Evolutionary conservation across 2,888 invertebrate genomes (phyloP).

Genomic region (Oegoconia quadripuncta): DNA sequence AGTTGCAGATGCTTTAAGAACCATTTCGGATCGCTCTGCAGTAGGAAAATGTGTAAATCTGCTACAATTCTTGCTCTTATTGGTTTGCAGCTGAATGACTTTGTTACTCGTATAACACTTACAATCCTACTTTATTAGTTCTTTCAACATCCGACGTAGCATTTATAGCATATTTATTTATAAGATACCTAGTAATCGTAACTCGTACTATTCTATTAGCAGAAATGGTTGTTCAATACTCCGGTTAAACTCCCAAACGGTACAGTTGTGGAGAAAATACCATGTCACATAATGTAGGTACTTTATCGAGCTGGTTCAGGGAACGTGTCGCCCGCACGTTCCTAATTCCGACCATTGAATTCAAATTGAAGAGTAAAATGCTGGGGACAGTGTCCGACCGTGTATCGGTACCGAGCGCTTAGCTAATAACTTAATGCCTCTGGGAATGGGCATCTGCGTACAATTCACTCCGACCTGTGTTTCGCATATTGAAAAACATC

Average conservation of each 20-base stretch:
- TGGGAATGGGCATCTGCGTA: constrained; percentile 61
- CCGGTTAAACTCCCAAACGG: constrained; percentile 31
- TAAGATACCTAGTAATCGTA: constrained; percentile 5
- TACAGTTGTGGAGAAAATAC: constrained; percentile 42
- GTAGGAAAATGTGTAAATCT: too few relatives aligned
- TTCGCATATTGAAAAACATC: constrained; percentile 34
- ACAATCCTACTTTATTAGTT: not conserved
- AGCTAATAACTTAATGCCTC: constrained; percentile 75
- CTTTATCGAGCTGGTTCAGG: constrained; percentile 48
- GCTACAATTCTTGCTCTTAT: too few relatives aligned
- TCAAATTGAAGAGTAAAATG: constrained; percentile 74
- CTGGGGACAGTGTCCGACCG: constrained; percentile 43
- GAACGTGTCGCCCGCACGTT: constrained; percentile 47
- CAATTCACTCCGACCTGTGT: constrained; percentile 23
- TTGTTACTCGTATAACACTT: too few relatives aligned
- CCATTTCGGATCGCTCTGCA: too few relatives aligned
- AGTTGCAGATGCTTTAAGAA: too few relatives aligned
- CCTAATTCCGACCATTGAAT: constrained; percentile 73
- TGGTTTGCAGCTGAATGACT: too few relatives aligned
- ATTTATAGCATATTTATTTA: constrained; percentile 5
- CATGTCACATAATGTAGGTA: constrained; percentile 51
- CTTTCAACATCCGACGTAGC: not conserved
- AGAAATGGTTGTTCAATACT: constrained; percentile 10
- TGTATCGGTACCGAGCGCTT: constrained; percentile 59
- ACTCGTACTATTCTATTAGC: constrained; percentile 8